Evolutionary conservation across 2,113 vertebrate genomes (phyloP).

Genomic region (Burhinus oedicnemus): DNA sequence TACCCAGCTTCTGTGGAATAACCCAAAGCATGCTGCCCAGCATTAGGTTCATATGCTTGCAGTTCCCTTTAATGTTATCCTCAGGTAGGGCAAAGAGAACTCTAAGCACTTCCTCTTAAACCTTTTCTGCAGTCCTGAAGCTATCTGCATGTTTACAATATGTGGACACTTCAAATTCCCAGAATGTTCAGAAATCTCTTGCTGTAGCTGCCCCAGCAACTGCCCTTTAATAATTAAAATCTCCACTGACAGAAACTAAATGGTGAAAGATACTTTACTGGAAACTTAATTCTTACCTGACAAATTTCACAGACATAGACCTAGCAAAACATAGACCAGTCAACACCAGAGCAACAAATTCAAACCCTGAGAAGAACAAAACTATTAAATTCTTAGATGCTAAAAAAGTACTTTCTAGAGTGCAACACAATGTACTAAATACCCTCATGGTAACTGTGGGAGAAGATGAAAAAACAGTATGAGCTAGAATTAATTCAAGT

Average conservation of each 20-base stretch:
- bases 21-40: background rate
- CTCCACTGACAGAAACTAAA: background rate
- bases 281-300: background rate
- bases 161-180: background rate
- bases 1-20: background rate
- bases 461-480: background rate
- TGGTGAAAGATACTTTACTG: background rate
- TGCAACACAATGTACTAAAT: background rate
- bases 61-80: background rate
- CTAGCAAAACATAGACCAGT: background rate
- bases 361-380: background rate
- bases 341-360: background rate
- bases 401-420: background rate
- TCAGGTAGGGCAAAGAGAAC: background rate
- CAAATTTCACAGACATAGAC: background rate
- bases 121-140: background rate
- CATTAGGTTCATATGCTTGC: background rate
- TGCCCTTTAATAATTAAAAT: background rate
- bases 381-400: background rate
- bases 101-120: background rate
- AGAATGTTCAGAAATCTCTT: background rate
- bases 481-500: background rate
- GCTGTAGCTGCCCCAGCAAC: background rate
- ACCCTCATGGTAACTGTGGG: background rate
- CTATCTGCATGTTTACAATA: background rate